Evolutionary conservation across 2,113 vertebrate species (phyloP), one percentile per base, ranked within the genome.

Genomic region (Xenopus laevis): DNA sequence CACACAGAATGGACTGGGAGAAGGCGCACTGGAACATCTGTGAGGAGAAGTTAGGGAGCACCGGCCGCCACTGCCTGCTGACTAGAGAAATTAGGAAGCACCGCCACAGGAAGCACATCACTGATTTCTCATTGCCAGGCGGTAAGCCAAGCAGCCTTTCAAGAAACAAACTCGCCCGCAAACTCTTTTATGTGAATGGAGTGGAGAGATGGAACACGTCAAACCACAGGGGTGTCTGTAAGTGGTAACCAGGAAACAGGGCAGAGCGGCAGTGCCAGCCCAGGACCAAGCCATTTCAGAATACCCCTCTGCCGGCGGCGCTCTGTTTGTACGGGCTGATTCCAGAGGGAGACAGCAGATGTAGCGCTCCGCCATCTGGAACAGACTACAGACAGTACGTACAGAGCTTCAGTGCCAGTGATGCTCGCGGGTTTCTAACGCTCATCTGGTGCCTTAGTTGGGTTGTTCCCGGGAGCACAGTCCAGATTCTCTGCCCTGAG

Each of bases 1-100:
- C 61, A 61, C 63, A 45, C 66, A 70, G 67, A 78, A 45, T 12
- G 55, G 61, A 78, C n/a, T n/a, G 63, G 69, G 52, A 60, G 70
- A 13, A 47, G 61, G 47, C 11, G 47, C 47, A 50, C 13, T 47
- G 9, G 46, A 47, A 47, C 47, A 10, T 50, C 47, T 50, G 47
- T 47, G 55, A 65, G n/a, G 7, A n/a, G 10, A 64, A 23, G 13
- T 18, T 3, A 52, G 21, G 21, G 15, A 50, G 12, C 11, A 50
- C 11, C 11, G 11, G 47, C 0, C 46, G 13, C 3, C 47, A 50
- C 15, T 50, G 47, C 47, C 47, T 13, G 46, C 46, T 47, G 47
- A 10, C 1, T 12, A 15, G 6, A 40, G 2, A 40, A 6, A 40
- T 40, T 3, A 9, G 3, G 6, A 40, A 6, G 33, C 33, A 40